A percentile compares a stretch with the other conserved stretches of the same genome.
These are phyloP conservation scores for Congeria kusceri DNA, from an alignment of 2,888 invertebrate genomes.

Conservation along the genomic window DNA sequence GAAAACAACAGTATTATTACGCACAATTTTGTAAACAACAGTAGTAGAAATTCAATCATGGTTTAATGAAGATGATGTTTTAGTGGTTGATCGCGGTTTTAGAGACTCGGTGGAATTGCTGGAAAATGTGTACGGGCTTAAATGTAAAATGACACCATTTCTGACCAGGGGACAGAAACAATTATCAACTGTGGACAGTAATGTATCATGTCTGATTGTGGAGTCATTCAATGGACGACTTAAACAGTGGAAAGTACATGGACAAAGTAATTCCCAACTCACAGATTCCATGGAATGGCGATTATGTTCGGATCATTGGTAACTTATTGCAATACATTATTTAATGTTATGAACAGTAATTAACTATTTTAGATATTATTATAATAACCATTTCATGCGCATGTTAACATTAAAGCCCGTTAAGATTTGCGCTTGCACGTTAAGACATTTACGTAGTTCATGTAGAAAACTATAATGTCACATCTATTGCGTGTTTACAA, in stretches of 20 bases:
- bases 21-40: too few species aligned
- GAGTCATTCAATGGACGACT: constrained; percentile 1
- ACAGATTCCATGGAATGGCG: not conserved
- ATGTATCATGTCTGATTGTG: constrained; percentile 2
- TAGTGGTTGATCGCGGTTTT: not conserved
- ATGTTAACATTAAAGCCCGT: too few species aligned
- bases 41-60: not conserved
- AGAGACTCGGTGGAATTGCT: not conserved
- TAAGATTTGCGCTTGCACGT: too few species aligned
- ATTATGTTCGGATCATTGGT: too few species aligned
- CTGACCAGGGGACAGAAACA: not conserved
- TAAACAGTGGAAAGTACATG: constrained; percentile 9
- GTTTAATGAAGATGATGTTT: not conserved
- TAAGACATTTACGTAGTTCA: too few species aligned
- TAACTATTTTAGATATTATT: too few species aligned
- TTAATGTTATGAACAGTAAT: too few species aligned
- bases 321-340: too few species aligned
- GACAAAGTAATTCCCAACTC: not conserved
- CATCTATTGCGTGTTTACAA: too few species aligned
- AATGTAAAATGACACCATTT: not conserved
- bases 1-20: constrained; percentile 13
- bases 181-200: not conserved
- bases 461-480: too few species aligned
- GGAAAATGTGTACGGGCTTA: not conserved
- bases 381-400: too few species aligned